Percentiles rank a stretch among this genome's conserved stretches.
Conservation (phyloP, 2,113 vertebrate species). For the Myiagra hebetior region DNA sequence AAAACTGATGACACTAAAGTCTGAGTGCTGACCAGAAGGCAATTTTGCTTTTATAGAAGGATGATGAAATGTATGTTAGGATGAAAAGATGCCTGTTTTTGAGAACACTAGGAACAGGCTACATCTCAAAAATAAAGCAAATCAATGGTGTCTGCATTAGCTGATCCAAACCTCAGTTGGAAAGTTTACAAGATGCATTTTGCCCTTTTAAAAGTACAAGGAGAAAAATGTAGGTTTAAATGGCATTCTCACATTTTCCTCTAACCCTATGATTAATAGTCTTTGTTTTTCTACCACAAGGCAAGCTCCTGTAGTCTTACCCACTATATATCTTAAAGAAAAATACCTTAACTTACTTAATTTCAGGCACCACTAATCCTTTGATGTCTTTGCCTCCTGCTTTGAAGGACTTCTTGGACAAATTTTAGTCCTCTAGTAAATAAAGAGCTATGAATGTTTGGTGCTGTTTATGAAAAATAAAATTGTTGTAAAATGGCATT, state of each 20-base stretch:
- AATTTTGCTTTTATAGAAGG: not conserved
- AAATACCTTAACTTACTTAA: not conserved
- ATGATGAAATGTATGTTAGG: not conserved
- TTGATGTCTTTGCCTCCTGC: not conserved
- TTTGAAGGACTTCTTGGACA: not conserved
- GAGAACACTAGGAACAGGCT: not conserved
- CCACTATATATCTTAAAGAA: not conserved
- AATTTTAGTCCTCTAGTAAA: not conserved
- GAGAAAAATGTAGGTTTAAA: not conserved
- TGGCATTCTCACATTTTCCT: not conserved
- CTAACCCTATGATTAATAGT: not conserved
- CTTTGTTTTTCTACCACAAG: not conserved
- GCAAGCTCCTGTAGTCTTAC: not conserved
- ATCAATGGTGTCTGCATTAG: not conserved
- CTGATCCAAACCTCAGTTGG: not conserved
- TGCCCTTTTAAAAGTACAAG: not conserved
- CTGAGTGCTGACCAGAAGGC: not conserved
- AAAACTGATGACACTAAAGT: not conserved
- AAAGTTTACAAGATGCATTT: not conserved
- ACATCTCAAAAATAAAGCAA: not conserved
- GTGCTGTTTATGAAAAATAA: not conserved
- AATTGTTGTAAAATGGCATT: not conserved
- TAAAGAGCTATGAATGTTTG: not conserved
- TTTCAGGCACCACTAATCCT: not conserved
- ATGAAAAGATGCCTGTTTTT: not conserved